Base-by-base conservation (phyloP, 2,113 vertebrate genomes). In the Hemibagrus wyckioides region DNA sequence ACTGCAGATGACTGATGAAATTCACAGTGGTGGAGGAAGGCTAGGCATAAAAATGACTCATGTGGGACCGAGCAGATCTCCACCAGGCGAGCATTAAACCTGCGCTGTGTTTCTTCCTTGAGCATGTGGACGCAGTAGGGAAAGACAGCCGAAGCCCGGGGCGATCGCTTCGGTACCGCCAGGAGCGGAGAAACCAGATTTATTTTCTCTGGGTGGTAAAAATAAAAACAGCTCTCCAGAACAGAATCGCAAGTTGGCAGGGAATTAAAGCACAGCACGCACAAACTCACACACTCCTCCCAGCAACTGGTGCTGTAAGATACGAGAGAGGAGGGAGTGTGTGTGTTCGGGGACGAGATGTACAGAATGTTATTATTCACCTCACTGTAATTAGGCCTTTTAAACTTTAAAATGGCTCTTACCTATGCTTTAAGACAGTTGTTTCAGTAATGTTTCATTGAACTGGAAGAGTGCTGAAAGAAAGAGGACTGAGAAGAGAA, bases 161-260 rank as follows among this genome's bases (percentile, higher is more conserved):
- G 83, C 65, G 89, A 89, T 85, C 61, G 21, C 57, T 57, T 67
- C 73, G 69, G 39, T 52, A 79, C 82, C 52, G 54, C 59, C 33
- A 83, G 39, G 69, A 88, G 86, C 85, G 85, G 59, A 80, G 57
- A 69, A 86, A 80, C 75, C 85, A 86, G 89, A 90, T 90, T 90
- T 90, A 84, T 86, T 85, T 75, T 88, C 81, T 77, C 76, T 67
- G 76, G 82, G 87, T 86, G 85, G 75, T 39, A 67, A 56, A 80
- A 80, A 86, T 80, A 80, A 79, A 86, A 86, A 87, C 89, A 89
- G 89, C 83, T 82, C 77, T 87, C 76, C 25, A 73, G 79, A 87
- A 75, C 86, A 4, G 86, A 77, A 82, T 75, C 82, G 41, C 50
- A 33, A 85, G 73, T 67, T 65, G 76, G 76, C 59, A 80, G 30